phyloP scores from a whole-genome alignment of 30 jellyfish, hydroid and myxozoan genomes.

The Aurelia sp. region DNA sequence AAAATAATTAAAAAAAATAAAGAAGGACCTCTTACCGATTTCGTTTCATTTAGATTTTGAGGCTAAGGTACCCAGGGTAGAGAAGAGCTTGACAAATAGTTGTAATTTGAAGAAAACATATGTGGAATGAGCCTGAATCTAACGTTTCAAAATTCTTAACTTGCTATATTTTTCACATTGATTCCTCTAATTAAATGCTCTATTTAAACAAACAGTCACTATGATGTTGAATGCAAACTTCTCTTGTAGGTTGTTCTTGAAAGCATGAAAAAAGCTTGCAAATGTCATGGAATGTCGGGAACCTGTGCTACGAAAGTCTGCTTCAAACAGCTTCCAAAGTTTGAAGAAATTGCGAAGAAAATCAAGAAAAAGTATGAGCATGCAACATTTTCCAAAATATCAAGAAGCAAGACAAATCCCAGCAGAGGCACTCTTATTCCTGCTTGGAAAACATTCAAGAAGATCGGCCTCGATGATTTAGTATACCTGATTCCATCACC shows the following conservation, averaged over 20 bases:
- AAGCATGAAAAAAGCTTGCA: slow-evolving; percentile 42
- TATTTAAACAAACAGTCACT: no score
- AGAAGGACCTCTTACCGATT: no score
- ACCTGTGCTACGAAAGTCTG: slow-evolving; percentile 74
- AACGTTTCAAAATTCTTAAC: background rate
- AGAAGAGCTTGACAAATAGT: no score
- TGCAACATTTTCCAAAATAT: slow-evolving; percentile 53
- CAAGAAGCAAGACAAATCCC: slow-evolving; percentile 4
- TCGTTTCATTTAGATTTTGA: no score
- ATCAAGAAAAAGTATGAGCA: slow-evolving; percentile 57
- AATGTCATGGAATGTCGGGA: slow-evolving; percentile 77
- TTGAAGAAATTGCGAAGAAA: slow-evolving; percentile 40
- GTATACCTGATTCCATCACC: slow-evolving; percentile 71
- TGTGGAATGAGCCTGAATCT: no score
- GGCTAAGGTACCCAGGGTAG: no score
- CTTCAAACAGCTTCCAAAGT: slow-evolving; percentile 53
- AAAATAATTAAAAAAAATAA: no score
- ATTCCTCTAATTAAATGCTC: no score
- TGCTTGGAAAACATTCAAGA: slow-evolving; percentile 39
- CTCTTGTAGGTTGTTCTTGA: slow-evolving; percentile 42
- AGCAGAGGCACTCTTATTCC: slow-evolving; percentile 33
- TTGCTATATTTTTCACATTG: background rate
- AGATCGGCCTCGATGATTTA: slow-evolving; percentile 56
- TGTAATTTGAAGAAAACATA: no score
- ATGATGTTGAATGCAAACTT: background rate